Base-by-base conservation (phyloP, 2,113 vertebrate species). In the Calypte anna region DNA sequence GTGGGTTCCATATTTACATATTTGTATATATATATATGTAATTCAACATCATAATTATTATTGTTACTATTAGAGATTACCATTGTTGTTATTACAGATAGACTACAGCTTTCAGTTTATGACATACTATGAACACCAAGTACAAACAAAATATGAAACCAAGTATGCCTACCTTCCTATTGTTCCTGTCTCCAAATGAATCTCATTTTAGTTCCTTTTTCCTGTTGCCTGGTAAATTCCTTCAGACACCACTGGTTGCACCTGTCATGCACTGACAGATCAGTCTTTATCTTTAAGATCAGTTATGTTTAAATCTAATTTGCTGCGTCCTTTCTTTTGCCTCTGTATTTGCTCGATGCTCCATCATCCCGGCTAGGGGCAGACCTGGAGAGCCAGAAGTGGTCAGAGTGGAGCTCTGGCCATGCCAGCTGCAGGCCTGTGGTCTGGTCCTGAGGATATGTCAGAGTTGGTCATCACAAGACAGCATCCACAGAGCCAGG, bases 401-500 rank as follows among this genome's bases (percentile, higher is more conserved):
- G 1, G 48, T 11, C 4, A 2, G 9, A 27, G 28, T 8, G 10
- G 33, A 90, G 69, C 10, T 82, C 75, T 53, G 36, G 55, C 19
- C 36, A 8, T 46, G 51, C 14, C 19, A 36, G 24, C 31, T 61
- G 36, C 22, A 62, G 43, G 22, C 79, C 24, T 66, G 28, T 28
- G 55, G 23, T 70, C 27, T 62, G 28, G 14, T 6, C 53, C 40
- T 12, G 36, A 43, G 3, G 43, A 5, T 19, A 54, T 6, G 46
- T 66, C 0, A 0, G 46, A 59, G 36, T 24, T 55, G 31, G 7
- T 30, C 22, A 2, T 21, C 46, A 38, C n/a, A 74, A 31, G 30
- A 25, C 31, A 85, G n/a, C 57, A 79, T 25, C 10, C 33, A 30
- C 22, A 66, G 61, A 69, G 25, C 17, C 38, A 61, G 28, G 7